A percentile compares a stretch with the other conserved stretches of the same genome.
phyloP scores from a whole-genome alignment of 2,113 vertebrate genomes.

The Caranx melampygus region DNA sequence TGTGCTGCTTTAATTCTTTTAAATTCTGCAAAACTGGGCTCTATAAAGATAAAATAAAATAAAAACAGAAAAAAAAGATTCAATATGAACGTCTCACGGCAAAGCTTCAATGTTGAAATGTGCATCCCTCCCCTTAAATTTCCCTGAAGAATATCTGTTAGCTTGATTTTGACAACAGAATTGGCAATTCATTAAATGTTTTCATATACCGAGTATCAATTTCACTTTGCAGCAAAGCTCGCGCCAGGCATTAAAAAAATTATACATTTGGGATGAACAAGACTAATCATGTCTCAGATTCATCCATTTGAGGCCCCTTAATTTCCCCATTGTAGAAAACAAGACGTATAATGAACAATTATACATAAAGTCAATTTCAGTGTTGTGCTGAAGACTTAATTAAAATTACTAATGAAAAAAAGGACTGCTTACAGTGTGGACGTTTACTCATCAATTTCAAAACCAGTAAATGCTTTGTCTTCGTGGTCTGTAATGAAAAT shows the following conservation, averaged over 20 bases:
- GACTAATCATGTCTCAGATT: conserved; percentile 86
- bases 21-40: conserved; percentile 37
- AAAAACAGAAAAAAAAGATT: conserved; percentile 20
- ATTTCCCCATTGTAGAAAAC: conserved; percentile 86
- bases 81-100: conserved; percentile 41
- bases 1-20: conserved; percentile 18
- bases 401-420: conserved; percentile 88
- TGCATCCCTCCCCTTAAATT: conserved; percentile 65
- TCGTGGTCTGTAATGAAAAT: conserved; percentile 80
- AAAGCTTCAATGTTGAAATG: conserved; percentile 46
- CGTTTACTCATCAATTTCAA: conserved; percentile 82
- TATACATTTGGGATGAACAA: conserved; percentile 84
- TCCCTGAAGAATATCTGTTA: conserved; percentile 78
- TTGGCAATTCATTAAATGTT: conserved; percentile 84
- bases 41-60: conserved; percentile 35
- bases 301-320: conserved; percentile 84
- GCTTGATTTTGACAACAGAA: conserved; percentile 82
- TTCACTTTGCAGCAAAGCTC: conserved; percentile 81
- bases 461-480: conserved; percentile 77
- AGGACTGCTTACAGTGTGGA: conserved; percentile 76
- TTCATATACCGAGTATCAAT: conserved; percentile 81
- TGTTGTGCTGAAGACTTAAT: conserved; percentile 85
- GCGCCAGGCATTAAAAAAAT: conserved; percentile 83
- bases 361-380: conserved; percentile 88
- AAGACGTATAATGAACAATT: conserved; percentile 88